phyloP scores from a whole-genome alignment of 2,888 invertebrate species.

The Ichneumon xanthorius region DNA sequence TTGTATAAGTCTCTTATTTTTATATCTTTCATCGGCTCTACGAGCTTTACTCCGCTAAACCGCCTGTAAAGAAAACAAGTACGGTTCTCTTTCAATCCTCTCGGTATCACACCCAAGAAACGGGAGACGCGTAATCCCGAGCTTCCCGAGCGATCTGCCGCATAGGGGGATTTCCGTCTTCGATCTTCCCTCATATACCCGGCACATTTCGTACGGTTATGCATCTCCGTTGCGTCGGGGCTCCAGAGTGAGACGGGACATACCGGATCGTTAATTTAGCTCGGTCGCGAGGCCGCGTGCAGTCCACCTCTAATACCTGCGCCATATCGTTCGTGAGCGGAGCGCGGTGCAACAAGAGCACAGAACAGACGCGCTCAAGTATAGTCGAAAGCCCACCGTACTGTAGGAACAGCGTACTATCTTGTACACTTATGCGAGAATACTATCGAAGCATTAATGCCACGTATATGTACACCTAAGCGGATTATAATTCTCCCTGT shows the following conservation, averaged over 20 bases:
- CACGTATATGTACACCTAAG: constrained; percentile 66
- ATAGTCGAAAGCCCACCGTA: constrained; percentile 22
- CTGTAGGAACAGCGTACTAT: constrained; percentile 18
- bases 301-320: constrained; percentile 41
- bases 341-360: constrained; percentile 32
- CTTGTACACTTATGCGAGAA: constrained; percentile 41
- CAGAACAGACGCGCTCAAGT: constrained; percentile 16
- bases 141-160: constrained; percentile 10
- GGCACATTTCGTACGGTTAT: background rate
- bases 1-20: background rate
- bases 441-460: constrained; percentile 48
- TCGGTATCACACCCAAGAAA: constrained; percentile 25
- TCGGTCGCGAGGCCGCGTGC: constrained; percentile 49
- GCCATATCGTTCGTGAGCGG: constrained; percentile 44
- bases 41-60: background rate
- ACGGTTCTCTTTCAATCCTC: background rate
- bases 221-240: constrained; percentile 9
- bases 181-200: constrained; percentile 8
- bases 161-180: constrained; percentile 26
- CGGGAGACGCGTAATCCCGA: constrained; percentile 33
- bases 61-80: constrained; percentile 8
- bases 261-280: constrained; percentile 62
- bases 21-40: background rate
- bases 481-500: constrained; percentile 75
- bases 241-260: constrained; percentile 28